Evolutionary conservation across 2,113 vertebrate genomes (phyloP).

Genomic region (Micronisus gabar): DNA sequence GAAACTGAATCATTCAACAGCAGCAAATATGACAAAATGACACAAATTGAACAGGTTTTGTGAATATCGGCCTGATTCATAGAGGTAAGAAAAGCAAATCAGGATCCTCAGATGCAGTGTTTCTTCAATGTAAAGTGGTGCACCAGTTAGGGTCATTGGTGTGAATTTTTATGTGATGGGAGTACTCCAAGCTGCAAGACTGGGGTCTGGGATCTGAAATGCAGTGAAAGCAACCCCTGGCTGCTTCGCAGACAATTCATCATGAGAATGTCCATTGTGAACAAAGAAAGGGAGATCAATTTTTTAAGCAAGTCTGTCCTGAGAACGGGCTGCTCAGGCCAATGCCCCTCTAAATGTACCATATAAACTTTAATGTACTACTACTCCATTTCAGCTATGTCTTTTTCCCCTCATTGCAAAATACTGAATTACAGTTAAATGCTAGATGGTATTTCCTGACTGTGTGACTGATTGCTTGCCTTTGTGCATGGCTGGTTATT

Average conservation of each 20-base stretch:
- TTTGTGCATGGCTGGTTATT: not conserved
- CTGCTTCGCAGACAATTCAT: not conserved
- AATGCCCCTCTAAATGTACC: not conserved
- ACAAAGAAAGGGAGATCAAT: not conserved
- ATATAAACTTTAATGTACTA: not conserved
- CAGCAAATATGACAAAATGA: not conserved
- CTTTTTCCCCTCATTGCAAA: not conserved
- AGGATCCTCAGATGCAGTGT: not conserved
- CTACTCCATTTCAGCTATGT: not conserved
- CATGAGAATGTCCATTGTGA: not conserved
- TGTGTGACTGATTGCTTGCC: not conserved
- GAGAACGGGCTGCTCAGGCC: not conserved
- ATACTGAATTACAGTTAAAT: not conserved
- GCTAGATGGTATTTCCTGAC: not conserved
- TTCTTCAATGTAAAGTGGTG: not conserved
- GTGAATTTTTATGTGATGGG: not conserved
- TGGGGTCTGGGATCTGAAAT: not conserved
- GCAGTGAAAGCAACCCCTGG: not conserved
- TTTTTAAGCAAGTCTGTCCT: not conserved
- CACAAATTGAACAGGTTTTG: not conserved
- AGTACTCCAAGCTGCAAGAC: not conserved
- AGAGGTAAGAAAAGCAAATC: not conserved
- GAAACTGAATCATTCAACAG: not conserved
- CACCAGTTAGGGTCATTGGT: too few species aligned
- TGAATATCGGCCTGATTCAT: not conserved